A percentile compares a stretch with the other conserved stretches of the same genome.
phyloP scores from a whole-genome alignment of 2,113 vertebrate genomes.

The Willisornis vidua region DNA sequence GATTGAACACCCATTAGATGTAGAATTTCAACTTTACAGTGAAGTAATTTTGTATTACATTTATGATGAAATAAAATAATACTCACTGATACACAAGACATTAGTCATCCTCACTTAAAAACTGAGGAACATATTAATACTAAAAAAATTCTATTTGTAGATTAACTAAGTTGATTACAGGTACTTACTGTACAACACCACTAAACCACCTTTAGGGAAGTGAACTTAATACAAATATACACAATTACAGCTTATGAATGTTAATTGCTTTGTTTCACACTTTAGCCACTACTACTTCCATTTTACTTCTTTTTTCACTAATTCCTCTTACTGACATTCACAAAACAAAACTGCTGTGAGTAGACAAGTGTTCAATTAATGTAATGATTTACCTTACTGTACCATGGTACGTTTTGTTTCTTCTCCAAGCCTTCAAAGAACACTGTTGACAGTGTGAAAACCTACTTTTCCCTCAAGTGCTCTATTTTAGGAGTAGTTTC shows the following conservation, averaged over 20 bases:
- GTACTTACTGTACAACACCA: background rate
- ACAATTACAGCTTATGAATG: background rate
- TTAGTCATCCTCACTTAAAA: background rate
- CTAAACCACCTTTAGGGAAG: constrained; percentile 6
- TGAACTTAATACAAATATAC: background rate
- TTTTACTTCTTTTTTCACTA: background rate
- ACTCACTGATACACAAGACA: background rate
- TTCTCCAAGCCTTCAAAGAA: background rate
- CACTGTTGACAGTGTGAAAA: background rate
- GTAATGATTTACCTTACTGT: background rate
- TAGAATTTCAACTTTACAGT: background rate
- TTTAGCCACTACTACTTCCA: background rate
- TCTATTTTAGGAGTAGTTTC: background rate
- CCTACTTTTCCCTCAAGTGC: background rate
- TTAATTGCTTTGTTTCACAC: background rate
- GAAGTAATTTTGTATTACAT: background rate
- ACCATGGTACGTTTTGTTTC: background rate
- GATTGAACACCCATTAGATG: background rate
- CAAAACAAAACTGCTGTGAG: background rate
- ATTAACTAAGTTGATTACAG: constrained; percentile 16
- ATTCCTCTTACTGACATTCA: background rate
- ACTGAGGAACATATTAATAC: background rate
- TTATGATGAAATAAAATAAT: background rate
- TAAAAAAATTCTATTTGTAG: background rate
- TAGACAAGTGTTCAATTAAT: background rate